phyloP scores from a whole-genome alignment of 2,888 invertebrate species.

The Acronicta psi region DNA sequence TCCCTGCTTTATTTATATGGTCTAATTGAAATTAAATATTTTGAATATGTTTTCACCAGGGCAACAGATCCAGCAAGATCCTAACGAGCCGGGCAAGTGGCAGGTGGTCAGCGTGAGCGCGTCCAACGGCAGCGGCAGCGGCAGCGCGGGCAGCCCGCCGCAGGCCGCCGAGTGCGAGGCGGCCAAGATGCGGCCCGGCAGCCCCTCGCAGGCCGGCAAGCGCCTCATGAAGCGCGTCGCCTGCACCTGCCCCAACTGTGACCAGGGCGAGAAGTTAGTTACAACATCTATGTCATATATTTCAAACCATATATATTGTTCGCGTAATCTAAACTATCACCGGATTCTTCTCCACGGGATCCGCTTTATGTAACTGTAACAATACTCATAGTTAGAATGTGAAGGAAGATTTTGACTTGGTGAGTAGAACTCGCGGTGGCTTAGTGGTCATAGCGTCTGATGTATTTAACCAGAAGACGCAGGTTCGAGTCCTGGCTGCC shows the following conservation, averaged over 20 bases:
- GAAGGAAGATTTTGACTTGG: no score
- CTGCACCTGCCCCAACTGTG: constrained; percentile 99
- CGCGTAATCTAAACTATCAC: no score
- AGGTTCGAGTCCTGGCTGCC: no score
- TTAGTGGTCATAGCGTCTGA: no score
- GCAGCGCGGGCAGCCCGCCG: constrained; percentile 57
- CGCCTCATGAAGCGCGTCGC: constrained; percentile 95
- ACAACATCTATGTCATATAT: not conserved
- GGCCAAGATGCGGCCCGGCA: constrained; percentile 68
- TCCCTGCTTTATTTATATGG: no score
- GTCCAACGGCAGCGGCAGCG: constrained; percentile 46
- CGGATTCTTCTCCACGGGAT: no score
- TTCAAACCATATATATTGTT: no score
- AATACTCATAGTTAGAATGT: no score
- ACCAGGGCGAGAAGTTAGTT: constrained; percentile 93
- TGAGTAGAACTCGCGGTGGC: no score
- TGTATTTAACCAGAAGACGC: no score
- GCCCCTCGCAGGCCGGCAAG: constrained; percentile 71
- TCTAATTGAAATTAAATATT: no score
- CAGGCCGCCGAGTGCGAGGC: constrained; percentile 77
- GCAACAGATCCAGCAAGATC: constrained; percentile 94
- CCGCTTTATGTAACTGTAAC: no score
- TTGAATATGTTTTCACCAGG: constrained; percentile 69
- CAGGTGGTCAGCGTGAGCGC: constrained; percentile 90
- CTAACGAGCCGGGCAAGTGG: constrained; percentile 95